These are phyloP conservation scores for Propsilocerus akamusi DNA, from an alignment of 1,140 invertebrate genomes.

Conservation along the genomic window DNA sequence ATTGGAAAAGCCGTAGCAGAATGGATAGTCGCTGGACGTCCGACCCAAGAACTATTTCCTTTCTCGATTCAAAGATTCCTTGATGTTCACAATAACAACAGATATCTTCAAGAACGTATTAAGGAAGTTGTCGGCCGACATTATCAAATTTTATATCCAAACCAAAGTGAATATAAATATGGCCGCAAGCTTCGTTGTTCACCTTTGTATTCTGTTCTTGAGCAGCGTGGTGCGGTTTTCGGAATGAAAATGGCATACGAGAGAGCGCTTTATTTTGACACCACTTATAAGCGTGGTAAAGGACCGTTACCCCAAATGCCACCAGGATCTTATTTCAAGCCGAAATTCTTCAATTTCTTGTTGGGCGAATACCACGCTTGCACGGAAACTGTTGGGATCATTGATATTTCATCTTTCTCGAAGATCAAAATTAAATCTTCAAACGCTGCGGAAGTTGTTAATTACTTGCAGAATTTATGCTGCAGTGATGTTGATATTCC, in stretches of 20 bases:
- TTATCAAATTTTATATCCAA: constrained; percentile 43
- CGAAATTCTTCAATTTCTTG: constrained; percentile 57
- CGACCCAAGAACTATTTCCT: constrained; percentile 40
- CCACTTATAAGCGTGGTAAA: constrained; percentile 27
- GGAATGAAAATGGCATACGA: constrained; percentile 78
- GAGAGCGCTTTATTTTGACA: constrained; percentile 42
- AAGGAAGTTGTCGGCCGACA: constrained; percentile 52
- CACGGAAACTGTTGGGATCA: constrained; percentile 55
- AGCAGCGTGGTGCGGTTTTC: constrained; percentile 57
- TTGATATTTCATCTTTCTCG: constrained; percentile 74
- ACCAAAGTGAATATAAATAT: constrained; percentile 41
- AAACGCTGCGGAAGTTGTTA: constrained; percentile 37
- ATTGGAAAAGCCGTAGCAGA: constrained; percentile 56
- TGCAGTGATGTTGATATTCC: constrained; percentile 59
- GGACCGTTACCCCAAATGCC: constrained; percentile 26
- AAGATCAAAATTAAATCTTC: constrained; percentile 62
- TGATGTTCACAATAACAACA: constrained; percentile 61
- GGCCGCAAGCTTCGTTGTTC: constrained; percentile 56
- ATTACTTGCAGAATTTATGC: constrained; percentile 54
- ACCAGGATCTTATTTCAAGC: constrained; percentile 46
- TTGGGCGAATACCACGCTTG: constrained; percentile 60
- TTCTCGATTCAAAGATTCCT: constrained; percentile 57
- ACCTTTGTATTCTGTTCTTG: constrained; percentile 56
- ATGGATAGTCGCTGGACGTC: constrained; percentile 50
- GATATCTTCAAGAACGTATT: constrained; percentile 52